Evolutionary conservation across 2,113 vertebrate species (phyloP).

Genomic region (Sylvietta virens): DNA sequence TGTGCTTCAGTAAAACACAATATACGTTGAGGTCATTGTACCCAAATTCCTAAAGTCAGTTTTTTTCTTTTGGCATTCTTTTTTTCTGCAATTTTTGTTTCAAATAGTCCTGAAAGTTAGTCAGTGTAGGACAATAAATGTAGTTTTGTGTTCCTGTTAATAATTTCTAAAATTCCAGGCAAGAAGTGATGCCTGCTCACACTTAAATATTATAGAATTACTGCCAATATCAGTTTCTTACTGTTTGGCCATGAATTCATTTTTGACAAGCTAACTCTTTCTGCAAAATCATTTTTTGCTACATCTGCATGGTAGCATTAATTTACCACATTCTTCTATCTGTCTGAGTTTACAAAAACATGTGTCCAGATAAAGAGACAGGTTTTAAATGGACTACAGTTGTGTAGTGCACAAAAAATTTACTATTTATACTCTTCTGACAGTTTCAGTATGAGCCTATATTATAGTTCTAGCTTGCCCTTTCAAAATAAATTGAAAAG

Average conservation of each 20-base stretch:
- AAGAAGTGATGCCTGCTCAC: background rate
- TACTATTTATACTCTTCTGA: background rate
- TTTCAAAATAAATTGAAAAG: background rate
- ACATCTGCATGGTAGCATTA: background rate
- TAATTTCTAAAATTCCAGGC: background rate
- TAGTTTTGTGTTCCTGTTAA: background rate
- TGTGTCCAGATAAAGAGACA: background rate
- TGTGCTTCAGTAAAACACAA: background rate
- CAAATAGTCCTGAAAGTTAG: background rate
- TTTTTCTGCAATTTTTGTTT: background rate
- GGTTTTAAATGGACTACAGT: background rate
- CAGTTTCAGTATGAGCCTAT: background rate
- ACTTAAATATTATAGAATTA: background rate
- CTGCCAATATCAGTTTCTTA: background rate
- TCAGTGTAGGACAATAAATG: background rate
- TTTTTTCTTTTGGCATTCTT: background rate
- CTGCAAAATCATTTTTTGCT: background rate
- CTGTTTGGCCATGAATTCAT: background rate
- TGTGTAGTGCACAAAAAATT: background rate
- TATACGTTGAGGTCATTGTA: background rate
- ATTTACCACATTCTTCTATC: background rate
- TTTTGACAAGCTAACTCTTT: background rate
- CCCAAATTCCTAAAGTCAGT: background rate
- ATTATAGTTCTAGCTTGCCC: background rate
- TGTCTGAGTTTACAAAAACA: background rate